A percentile compares a stretch with the other conserved stretches of the same genome.
Evolutionary conservation across 2,113 vertebrate species (phyloP).

Genomic region (Leptocoma aspasia): DNA sequence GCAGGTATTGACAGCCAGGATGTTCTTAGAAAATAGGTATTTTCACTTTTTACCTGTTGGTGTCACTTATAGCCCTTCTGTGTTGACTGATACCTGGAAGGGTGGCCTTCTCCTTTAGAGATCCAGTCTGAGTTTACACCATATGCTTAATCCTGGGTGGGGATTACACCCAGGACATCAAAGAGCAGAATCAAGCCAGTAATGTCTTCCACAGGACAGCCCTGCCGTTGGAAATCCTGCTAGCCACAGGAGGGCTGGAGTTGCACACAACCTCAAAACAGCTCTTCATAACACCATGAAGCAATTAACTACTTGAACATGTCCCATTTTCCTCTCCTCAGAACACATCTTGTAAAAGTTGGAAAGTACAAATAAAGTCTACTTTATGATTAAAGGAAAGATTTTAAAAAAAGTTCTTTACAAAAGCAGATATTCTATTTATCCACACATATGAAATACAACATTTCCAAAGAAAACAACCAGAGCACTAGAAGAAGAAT

Average conservation of each 20-base stretch:
- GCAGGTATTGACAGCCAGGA: not conserved
- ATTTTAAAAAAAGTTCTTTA: not conserved
- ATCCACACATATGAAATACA: not conserved
- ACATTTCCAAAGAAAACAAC: conserved; percentile 37
- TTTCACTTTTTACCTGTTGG: not conserved
- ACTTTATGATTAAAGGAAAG: not conserved
- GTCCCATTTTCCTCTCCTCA: not conserved
- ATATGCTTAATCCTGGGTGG: not conserved
- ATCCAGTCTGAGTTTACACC: not conserved
- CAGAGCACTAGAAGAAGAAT: not conserved
- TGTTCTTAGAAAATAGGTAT: not conserved
- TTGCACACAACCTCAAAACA: not conserved
- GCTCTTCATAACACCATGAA: not conserved
- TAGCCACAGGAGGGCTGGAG: not conserved
- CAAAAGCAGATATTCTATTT: not conserved
- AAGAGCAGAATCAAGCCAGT: not conserved
- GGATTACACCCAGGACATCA: not conserved
- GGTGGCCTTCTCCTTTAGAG: not conserved
- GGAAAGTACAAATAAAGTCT: not conserved
- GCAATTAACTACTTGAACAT: not conserved
- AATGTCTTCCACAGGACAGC: not conserved
- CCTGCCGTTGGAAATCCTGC: not conserved
- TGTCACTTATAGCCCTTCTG: not conserved
- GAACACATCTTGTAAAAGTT: not conserved
- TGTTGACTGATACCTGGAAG: not conserved